Evolutionary conservation across 2,113 vertebrate species (phyloP).

Genomic region (Orcinus orca): DNA sequence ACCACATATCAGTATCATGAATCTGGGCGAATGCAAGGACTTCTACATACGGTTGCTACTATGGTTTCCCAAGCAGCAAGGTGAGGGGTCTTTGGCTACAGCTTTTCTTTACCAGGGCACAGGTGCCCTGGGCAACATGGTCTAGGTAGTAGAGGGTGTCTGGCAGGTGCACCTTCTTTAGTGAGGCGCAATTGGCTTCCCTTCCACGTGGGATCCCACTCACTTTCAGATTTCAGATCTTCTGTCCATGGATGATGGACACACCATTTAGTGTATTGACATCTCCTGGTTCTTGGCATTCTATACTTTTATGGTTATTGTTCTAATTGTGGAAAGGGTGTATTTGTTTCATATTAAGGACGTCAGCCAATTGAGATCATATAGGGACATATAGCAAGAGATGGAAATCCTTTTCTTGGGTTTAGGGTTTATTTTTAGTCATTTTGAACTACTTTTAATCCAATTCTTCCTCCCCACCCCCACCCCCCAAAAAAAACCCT

Average conservation of each 20-base stretch:
- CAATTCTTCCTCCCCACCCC: neutral
- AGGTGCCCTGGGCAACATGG: neutral
- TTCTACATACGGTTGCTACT: neutral
- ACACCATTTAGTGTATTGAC: neutral
- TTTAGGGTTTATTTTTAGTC: neutral
- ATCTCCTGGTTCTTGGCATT: neutral
- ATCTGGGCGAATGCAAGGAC: neutral
- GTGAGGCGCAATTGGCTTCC: neutral
- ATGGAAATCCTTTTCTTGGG: neutral
- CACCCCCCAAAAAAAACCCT: neutral
- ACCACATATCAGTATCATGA: neutral
- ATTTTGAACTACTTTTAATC: neutral
- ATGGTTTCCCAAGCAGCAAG: neutral
- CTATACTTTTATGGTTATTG: neutral
- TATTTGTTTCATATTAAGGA: neutral
- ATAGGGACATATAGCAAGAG: neutral
- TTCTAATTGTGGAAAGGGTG: neutral
- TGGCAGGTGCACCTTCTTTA: neutral
- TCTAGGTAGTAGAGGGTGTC: neutral
- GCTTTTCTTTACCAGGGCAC: neutral
- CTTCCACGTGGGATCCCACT: neutral
- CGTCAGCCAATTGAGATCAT: neutral
- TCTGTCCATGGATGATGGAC: neutral
- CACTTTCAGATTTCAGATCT: neutral
- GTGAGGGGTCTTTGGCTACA: neutral